Evolutionary conservation across 37 sponge, comb jelly and placozoan species (phyloP), one percentile per base, ranked within the genome.

Genomic region (Aphrocallistes beatrix): DNA sequence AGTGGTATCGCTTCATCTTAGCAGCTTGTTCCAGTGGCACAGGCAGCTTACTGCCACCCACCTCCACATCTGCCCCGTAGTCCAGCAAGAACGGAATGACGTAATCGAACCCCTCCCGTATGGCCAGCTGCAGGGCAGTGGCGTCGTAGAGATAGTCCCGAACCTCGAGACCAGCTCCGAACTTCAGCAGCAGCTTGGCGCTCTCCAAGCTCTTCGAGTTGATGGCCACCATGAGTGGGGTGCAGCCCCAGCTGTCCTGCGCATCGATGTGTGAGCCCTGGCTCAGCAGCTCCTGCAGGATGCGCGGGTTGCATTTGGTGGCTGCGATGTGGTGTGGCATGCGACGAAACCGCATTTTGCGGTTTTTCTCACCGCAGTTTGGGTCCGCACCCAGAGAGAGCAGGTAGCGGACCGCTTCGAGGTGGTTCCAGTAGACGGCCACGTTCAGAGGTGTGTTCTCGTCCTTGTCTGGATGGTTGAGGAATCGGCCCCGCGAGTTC

Each of bases 191-290:
- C 0, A 39, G 9, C 21, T 37, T 50, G 82, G 89, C 89, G 21
- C 83, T 36, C 1, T 88, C 88, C 8, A 85, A 38, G 13, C 85
- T 88, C 36, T 84, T 50, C 49, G 81, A 37, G 21, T 50, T 37
- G 28, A 89, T 87, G 37, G 94, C 90, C 37, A 93, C 86, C 51
- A 88, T 86, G 16, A 93, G 85, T 19, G 94, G 91, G 25, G 94
- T 88, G 37, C 88, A 92, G 9, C 94, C 94, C 94, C 94, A 93
- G 0, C 91, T 89, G 50, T 93, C 94, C 47, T 91, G 94, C 13
- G 42, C 81, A 42, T 93, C 81, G 38, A 89, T 81, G 39, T 87
- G 36, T 0, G 90, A 88, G 9, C 88, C 85, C 16, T 50, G 69
- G 8, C 45, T 1, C 9, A 85, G 47, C 38, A 93, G 81, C 16